These are phyloP conservation scores for Tigriopus japonicus DNA, from an alignment of 1,140 invertebrate genomes.

Conservation along the genomic window DNA sequence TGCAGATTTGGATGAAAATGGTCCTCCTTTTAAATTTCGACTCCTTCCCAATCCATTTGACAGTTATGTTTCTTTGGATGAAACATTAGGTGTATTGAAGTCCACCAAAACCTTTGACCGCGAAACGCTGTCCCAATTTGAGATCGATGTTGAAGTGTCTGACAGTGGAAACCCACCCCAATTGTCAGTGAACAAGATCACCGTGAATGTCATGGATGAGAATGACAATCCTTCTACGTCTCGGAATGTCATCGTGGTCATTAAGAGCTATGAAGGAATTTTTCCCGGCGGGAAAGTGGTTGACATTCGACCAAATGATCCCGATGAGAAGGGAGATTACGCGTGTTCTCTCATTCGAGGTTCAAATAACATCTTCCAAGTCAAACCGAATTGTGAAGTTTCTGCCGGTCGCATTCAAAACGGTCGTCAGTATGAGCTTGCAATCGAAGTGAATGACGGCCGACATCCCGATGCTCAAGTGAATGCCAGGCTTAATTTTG, in stretches of 20 bases:
- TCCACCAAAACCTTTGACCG: slow-evolving; percentile 60
- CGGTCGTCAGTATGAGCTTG: slow-evolving; percentile 35
- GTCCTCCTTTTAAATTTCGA: slow-evolving; percentile 64
- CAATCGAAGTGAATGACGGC: slow-evolving; percentile 70
- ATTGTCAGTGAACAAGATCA: slow-evolving; percentile 51
- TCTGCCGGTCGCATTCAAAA: slow-evolving; percentile 27
- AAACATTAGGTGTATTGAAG: slow-evolving; percentile 52
- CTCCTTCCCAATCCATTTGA: slow-evolving; percentile 55
- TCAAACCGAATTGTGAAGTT: slow-evolving; percentile 56
- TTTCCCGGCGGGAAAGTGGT: slow-evolving; percentile 55
- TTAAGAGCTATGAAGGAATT: slow-evolving; percentile 50
- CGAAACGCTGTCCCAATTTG: slow-evolving; percentile 50
- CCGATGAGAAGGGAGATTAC: slow-evolving; percentile 67
- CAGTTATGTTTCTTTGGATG: slow-evolving; percentile 51
- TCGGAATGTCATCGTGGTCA: slow-evolving; percentile 55
- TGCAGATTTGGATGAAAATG: slow-evolving; percentile 74
- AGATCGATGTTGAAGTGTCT: slow-evolving; percentile 58
- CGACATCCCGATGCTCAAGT: slow-evolving; percentile 50
- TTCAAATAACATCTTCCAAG: slow-evolving; percentile 36
- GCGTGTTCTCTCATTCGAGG: slow-evolving; percentile 51
- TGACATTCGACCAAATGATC: slow-evolving; percentile 72
- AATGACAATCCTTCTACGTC: slow-evolving; percentile 77
- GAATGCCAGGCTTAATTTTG: slow-evolving; percentile 1
- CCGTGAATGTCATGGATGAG: slow-evolving; percentile 59
- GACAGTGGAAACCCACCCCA: slow-evolving; percentile 68